Evolutionary conservation across 2,113 vertebrate species (phyloP).

Genomic region (Steatornis caripensis): DNA sequence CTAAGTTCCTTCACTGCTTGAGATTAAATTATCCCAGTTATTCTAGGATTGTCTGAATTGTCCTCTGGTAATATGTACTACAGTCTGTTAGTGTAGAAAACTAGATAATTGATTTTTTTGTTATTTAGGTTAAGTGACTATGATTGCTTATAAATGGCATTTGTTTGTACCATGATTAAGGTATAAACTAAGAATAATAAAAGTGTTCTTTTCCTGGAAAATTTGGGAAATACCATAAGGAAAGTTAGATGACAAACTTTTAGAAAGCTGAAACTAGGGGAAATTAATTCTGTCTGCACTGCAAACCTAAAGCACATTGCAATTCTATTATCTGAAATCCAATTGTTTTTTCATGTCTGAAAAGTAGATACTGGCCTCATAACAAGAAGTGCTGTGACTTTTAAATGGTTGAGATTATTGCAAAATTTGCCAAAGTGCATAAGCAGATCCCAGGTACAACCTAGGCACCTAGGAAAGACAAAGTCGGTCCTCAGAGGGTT

Average conservation of each 20-base stretch:
- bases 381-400: background rate
- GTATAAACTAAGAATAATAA: background rate
- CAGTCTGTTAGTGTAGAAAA: background rate
- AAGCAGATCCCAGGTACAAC: background rate
- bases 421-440: background rate
- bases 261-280: background rate
- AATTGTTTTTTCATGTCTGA: background rate
- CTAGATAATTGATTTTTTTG: background rate
- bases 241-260: background rate
- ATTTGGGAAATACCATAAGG: background rate
- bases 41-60: background rate
- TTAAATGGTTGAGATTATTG: background rate
- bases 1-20: background rate
- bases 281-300: background rate
- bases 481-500: background rate
- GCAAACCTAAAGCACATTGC: background rate
- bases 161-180: background rate
- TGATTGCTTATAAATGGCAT: background rate
- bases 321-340: background rate
- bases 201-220: background rate
- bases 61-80: background rate
- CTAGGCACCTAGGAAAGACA: background rate
- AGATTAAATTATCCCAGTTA: background rate
- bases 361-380: background rate
- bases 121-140: background rate